A percentile compares a stretch with the other conserved stretches of the same genome.
Evolutionary conservation across 2,888 invertebrate species (phyloP).

Genomic region (Drosophila glabriapex): DNA sequence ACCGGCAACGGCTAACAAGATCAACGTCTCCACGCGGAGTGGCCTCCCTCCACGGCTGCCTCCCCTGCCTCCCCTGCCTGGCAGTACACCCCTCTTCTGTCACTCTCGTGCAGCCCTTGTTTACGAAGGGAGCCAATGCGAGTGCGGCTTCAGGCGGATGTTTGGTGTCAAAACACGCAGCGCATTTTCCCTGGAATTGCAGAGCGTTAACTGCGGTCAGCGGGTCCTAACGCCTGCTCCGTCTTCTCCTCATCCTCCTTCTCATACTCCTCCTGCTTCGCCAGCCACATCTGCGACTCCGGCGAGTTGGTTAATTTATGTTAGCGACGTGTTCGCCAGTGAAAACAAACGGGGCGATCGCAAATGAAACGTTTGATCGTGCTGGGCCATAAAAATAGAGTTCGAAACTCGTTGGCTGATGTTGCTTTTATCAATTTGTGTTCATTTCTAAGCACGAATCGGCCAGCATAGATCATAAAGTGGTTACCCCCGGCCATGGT

Average conservation of each 20-base stretch:
- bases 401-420: slow-evolving; percentile 38
- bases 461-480: slow-evolving; percentile 75
- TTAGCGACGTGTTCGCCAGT: slow-evolving; percentile 72
- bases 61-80: neutral
- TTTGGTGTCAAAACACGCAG: slow-evolving; percentile 76
- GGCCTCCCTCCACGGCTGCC: neutral
- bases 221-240: slow-evolving; percentile 35
- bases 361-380: slow-evolving; percentile 56
- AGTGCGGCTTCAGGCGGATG: slow-evolving; percentile 73
- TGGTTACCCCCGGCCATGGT: slow-evolving; percentile 56
- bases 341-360: slow-evolving; percentile 59
- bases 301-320: slow-evolving; percentile 65
- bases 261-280: neutral
- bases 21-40: slow-evolving; percentile 31
- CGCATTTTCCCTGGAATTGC: slow-evolving; percentile 66
- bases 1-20: slow-evolving; percentile 70
- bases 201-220: slow-evolving; percentile 31
- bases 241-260: neutral
- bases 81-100: neutral
- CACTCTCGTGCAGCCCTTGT: slow-evolving; percentile 10
- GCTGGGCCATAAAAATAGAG: slow-evolving; percentile 65
- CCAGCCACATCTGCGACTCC: neutral
- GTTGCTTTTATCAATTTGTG: slow-evolving; percentile 75
- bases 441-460: slow-evolving; percentile 73
- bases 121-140: slow-evolving; percentile 33